Evolutionary conservation across 2,113 vertebrate genomes (phyloP).

Genomic region (Plotosus lineatus): DNA sequence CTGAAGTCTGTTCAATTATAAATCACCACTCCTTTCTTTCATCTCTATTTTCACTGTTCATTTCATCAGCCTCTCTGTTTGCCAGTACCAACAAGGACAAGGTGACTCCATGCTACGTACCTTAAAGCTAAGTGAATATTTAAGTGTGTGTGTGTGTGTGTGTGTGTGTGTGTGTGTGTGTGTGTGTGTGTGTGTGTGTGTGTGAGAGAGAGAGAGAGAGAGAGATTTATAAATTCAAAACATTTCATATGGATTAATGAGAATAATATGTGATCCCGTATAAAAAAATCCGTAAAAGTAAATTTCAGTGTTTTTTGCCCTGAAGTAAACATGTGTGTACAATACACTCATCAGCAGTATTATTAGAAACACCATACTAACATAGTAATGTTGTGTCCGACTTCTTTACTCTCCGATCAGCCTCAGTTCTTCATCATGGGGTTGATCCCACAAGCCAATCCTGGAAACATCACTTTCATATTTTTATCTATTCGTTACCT

Average conservation of each 20-base stretch:
- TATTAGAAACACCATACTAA: neutral
- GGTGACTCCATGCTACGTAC: slow-evolving; percentile 52
- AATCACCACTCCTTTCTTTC: slow-evolving; percentile 61
- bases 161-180: slow-evolving; percentile 2
- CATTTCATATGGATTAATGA: neutral
- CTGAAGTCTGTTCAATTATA: slow-evolving; percentile 73
- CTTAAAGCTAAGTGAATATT: slow-evolving; percentile 54
- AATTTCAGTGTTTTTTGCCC: neutral
- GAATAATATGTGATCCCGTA: neutral
- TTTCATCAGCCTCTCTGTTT: slow-evolving; percentile 46
- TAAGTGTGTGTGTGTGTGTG: neutral
- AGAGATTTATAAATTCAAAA: neutral
- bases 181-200: slow-evolving; percentile 27
- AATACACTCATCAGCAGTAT: neutral
- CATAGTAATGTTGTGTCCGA: neutral
- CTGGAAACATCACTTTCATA: neutral
- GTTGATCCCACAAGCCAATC: neutral
- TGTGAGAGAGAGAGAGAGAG: slow-evolving; percentile 24
- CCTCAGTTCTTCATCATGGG: neutral
- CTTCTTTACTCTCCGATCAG: neutral
- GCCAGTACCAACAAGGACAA: slow-evolving; percentile 67
- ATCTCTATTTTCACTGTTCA: slow-evolving; percentile 22
- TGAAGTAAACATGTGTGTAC: neutral
- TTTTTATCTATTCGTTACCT: neutral
- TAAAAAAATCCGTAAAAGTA: neutral